A percentile compares a stretch with the other conserved stretches of the same genome.
Evolutionary conservation across 2,113 vertebrate species (phyloP).

Genomic region (Amblyopsis rosae): DNA sequence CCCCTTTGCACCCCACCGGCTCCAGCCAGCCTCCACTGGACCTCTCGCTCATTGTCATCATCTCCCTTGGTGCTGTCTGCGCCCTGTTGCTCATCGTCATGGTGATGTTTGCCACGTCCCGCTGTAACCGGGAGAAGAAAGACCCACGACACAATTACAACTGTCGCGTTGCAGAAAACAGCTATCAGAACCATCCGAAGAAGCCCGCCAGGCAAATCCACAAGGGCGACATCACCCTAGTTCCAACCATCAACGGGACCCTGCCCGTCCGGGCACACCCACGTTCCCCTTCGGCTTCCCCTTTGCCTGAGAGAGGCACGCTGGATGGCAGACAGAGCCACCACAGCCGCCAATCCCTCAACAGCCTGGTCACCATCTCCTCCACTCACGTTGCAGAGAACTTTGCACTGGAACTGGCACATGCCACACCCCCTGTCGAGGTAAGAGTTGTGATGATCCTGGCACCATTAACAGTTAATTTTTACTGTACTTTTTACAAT

Average conservation of each 20-base stretch:
- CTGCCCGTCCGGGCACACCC: constrained; percentile 91
- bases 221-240: constrained; percentile 95
- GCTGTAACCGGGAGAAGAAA: constrained; percentile 93
- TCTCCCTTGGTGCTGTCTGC: constrained; percentile 92
- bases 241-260: constrained; percentile 90
- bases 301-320: constrained; percentile 86
- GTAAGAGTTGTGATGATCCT: constrained; percentile 75
- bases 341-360: constrained; percentile 94
- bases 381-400: constrained; percentile 94
- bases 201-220: constrained; percentile 95
- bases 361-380: constrained; percentile 96
- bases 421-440: constrained; percentile 94
- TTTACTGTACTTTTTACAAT: neutral
- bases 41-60: constrained; percentile 93
- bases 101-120: constrained; percentile 89
- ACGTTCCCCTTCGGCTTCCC: constrained; percentile 88
- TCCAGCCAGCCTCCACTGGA: constrained; percentile 82
- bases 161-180: constrained; percentile 91
- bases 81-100: constrained; percentile 89
- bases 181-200: constrained; percentile 96
- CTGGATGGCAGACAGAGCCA: constrained; percentile 92
- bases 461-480: neutral
- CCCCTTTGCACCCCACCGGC: constrained; percentile 81
- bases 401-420: constrained; percentile 91
- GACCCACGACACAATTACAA: constrained; percentile 92